phyloP scores from a whole-genome alignment of 2,113 vertebrate genomes.

The Numida meleagris region DNA sequence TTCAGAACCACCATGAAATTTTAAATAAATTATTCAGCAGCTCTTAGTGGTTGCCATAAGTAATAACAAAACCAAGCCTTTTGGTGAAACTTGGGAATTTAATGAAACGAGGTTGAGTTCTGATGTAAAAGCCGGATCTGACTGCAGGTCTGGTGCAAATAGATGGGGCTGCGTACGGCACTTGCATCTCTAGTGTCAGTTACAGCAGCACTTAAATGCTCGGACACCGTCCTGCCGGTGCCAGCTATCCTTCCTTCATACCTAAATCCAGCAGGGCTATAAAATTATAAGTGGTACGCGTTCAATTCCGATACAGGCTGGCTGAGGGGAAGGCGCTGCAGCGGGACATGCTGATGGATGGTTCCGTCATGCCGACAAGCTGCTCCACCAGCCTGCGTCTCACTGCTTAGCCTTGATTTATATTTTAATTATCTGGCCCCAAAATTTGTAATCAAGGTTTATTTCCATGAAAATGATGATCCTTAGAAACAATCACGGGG shows the following conservation, averaged over 20 bases:
- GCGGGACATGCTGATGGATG: background rate
- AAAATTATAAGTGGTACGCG: rapidly evolving
- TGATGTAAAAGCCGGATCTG: background rate
- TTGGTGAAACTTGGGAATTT: background rate
- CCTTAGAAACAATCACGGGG: background rate
- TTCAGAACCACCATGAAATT: background rate
- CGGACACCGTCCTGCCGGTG: rapidly evolving
- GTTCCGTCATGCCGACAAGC: background rate
- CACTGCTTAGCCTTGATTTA: rapidly evolving
- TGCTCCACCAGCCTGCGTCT: background rate
- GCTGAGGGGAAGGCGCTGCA: background rate
- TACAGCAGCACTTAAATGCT: rapidly evolving
- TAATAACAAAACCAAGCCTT: background rate
- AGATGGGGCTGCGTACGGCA: rapidly evolving
- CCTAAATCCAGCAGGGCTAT: rapidly evolving
- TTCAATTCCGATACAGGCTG: rapidly evolving
- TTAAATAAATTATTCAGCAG: background rate
- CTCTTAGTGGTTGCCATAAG: background rate
- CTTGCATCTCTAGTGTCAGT: rapidly evolving
- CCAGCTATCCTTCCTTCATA: background rate
- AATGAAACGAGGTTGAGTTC: background rate
- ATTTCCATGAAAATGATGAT: rapidly evolving
- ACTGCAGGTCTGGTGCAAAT: rapidly evolving
- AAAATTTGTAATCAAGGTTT: background rate
- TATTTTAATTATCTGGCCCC: background rate